Conservation (phyloP, 2,888 invertebrate genomes). For the Dascillus cervinus region DNA sequence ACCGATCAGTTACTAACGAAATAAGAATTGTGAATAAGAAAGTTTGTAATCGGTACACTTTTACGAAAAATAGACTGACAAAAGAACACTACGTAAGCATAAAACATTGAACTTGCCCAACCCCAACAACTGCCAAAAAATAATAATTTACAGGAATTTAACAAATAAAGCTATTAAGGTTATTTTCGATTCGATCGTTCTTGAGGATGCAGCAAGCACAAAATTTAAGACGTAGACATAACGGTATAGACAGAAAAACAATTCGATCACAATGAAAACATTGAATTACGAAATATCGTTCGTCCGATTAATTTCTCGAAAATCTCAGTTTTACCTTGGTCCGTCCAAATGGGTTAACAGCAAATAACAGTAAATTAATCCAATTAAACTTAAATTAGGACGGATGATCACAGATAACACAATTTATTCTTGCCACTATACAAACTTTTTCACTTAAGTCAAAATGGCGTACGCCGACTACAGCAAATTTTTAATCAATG, state of each 20-base stretch:
- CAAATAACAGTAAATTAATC: conserved; percentile 41
- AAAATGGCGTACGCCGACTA: conserved; percentile 46
- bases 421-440: conserved; percentile 33
- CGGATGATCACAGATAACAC: conserved; percentile 44
- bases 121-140: conserved; percentile 25
- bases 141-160: conserved; percentile 6
- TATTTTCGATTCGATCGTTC: too few relatives aligned
- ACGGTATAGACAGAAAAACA: conserved; percentile 23
- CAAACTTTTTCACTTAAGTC: conserved; percentile 40
- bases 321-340: conserved; percentile 60
- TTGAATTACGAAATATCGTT: conserved; percentile 27
- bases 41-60: too few relatives aligned
- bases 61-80: conserved; percentile 14
- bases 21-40: too few relatives aligned
- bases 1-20: too few relatives aligned
- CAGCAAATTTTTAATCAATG: conserved; percentile 39
- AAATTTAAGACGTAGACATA: conserved; percentile 16
- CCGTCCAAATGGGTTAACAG: conserved; percentile 64
- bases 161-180: too few relatives aligned
- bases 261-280: conserved; percentile 31
- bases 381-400: conserved; percentile 35
- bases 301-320: conserved; percentile 11
- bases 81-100: conserved; percentile 28
- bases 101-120: conserved; percentile 27
- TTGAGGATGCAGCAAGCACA: not conserved